Conservation (phyloP, 2,797 vertebrate species). For the Mormyrops attenuatus region DNA sequence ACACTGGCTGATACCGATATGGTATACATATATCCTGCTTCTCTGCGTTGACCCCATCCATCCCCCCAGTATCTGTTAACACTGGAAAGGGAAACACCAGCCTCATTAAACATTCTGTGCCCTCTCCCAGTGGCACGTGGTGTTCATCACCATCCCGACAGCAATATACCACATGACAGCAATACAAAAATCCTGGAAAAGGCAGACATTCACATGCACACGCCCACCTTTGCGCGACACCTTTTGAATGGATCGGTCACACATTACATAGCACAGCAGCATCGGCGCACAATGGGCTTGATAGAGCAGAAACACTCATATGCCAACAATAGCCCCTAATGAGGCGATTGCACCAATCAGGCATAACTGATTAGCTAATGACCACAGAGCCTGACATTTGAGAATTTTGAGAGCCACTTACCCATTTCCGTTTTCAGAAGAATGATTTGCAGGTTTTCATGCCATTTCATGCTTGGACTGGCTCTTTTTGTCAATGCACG, state of each 20-base stretch:
- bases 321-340: constrained; percentile 11
- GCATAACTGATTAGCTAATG: constrained; percentile 23
- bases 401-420: background rate
- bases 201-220: background rate
- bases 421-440: background rate
- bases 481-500: too few relatives aligned
- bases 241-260: background rate
- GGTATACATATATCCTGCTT: background rate
- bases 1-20: background rate
- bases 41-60: background rate
- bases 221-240: background rate
- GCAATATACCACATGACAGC: background rate
- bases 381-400: background rate
- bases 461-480: background rate
- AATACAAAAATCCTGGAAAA: background rate
- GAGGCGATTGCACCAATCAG: constrained; percentile 27
- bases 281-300: background rate
- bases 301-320: background rate
- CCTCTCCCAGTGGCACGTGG: background rate
- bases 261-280: background rate
- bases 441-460: background rate
- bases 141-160: background rate
- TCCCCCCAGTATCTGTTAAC: background rate
- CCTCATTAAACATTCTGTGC: background rate
- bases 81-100: background rate